Conservation (phyloP, 2,797 vertebrate species). For the Acrossocheilus wenchowensis region DNA sequence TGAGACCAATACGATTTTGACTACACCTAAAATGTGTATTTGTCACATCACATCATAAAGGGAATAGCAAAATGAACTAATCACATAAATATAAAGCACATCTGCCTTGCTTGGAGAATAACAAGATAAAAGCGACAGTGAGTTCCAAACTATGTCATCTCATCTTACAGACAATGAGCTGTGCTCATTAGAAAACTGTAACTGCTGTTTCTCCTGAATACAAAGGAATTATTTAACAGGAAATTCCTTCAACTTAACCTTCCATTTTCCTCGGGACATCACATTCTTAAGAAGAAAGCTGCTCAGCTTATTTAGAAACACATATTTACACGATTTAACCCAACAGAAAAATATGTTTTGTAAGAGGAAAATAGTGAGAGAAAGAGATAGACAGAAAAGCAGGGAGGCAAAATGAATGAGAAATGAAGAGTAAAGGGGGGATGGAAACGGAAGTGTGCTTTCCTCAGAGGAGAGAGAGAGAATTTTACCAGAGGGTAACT, state of each 20-base stretch:
- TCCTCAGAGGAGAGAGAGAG: slow-evolving; percentile 18
- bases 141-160: slow-evolving; percentile 29
- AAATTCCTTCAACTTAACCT: slow-evolving; percentile 36
- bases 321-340: slow-evolving; percentile 9
- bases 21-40: neutral
- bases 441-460: slow-evolving; percentile 38
- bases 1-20: neutral
- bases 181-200: slow-evolving; percentile 27
- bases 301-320: slow-evolving; percentile 17
- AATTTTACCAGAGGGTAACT: slow-evolving; percentile 49
- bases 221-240: slow-evolving; percentile 46
- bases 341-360: slow-evolving; percentile 34
- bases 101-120: slow-evolving; percentile 11
- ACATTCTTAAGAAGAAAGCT: neutral
- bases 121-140: slow-evolving; percentile 17
- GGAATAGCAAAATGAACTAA: neutral
- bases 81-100: slow-evolving; percentile 20
- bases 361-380: slow-evolving; percentile 28
- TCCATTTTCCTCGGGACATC: slow-evolving; percentile 12
- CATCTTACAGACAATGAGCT: neutral
- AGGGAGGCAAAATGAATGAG: slow-evolving; percentile 15
- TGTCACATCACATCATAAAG: neutral
- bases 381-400: slow-evolving; percentile 17
- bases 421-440: slow-evolving; percentile 38
- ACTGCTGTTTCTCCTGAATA: slow-evolving; percentile 30